Conservation (phyloP, 2,797 vertebrate genomes). For the Lutjanus campechanus region DNA sequence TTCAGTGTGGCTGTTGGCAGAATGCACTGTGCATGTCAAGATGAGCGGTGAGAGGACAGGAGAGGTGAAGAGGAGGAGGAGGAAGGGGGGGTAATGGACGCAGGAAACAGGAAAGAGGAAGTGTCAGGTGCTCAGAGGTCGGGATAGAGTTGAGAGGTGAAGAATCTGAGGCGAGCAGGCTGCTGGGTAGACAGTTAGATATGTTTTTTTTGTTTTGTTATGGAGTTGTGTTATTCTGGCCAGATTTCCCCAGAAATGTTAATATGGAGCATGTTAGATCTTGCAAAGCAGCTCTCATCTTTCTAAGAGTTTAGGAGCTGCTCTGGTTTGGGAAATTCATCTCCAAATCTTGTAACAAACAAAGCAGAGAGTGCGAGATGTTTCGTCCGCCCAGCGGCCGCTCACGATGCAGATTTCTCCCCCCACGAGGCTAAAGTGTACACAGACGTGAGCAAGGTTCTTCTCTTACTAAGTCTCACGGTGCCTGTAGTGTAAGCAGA, state of each 20-base stretch:
- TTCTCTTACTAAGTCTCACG: constrained; percentile 80
- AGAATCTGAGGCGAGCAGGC: constrained; percentile 48
- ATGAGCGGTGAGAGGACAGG: constrained; percentile 30
- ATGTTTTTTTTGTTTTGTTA: constrained; percentile 27
- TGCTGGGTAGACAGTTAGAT: constrained; percentile 57
- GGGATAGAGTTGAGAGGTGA: constrained; percentile 51
- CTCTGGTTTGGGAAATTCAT: constrained; percentile 11
- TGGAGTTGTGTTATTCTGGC: constrained; percentile 3
- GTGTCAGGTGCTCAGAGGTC: constrained; percentile 64
- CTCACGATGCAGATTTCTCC: constrained; percentile 49
- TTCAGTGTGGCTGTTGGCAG: constrained; percentile 71
- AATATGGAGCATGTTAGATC: background rate
- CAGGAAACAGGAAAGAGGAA: constrained; percentile 46
- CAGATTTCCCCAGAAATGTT: constrained; percentile 5
- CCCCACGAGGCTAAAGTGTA: constrained; percentile 45
- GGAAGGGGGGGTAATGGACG: background rate
- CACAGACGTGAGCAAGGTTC: constrained; percentile 56
- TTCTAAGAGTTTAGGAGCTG: constrained; percentile 4
- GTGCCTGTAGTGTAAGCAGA: constrained; percentile 78
- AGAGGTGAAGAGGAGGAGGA: background rate
- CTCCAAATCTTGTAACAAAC: constrained; percentile 25
- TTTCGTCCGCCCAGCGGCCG: constrained; percentile 50
- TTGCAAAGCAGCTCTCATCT: constrained; percentile 16
- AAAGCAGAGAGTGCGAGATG: constrained; percentile 33
- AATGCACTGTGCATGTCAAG: constrained; percentile 67